Evolutionary conservation across 2,888 invertebrate genomes (phyloP).

Genomic region (Catonia carolina): DNA sequence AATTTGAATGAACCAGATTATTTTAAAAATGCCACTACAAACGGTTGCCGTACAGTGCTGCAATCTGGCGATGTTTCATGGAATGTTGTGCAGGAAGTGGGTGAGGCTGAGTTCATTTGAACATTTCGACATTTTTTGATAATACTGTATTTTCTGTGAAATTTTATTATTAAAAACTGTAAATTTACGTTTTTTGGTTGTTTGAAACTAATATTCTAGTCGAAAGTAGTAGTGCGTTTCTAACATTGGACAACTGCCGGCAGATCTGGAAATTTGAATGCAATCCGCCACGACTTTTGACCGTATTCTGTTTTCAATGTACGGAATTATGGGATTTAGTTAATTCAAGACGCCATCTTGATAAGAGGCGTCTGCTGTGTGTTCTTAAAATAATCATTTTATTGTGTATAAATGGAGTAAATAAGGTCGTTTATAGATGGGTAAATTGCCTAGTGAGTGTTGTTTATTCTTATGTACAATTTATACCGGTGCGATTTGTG

Average conservation of each 20-base stretch:
- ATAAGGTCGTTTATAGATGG: slow-evolving; percentile 25
- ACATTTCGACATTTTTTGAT: slow-evolving; percentile 1
- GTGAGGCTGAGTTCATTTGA: neutral
- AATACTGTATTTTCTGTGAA: neutral
- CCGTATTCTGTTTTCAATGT: slow-evolving; percentile 24
- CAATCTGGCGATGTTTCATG: neutral
- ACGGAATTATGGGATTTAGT: slow-evolving; percentile 32
- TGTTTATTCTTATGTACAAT: slow-evolving; percentile 19
- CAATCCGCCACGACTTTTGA: slow-evolving; percentile 11
- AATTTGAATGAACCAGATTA: too few species aligned
- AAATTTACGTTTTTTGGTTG: neutral
- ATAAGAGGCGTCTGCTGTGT: slow-evolving; percentile 64
- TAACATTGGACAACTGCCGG: neutral
- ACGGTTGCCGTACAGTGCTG: neutral
- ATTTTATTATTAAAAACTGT: neutral
- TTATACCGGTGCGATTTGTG: slow-evolving; percentile 24
- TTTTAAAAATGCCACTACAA: too few species aligned
- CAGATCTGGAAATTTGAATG: slow-evolving; percentile 4
- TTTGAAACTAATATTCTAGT: neutral
- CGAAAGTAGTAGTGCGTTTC: neutral
- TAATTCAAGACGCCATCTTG: slow-evolving; percentile 56
- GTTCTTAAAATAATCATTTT: slow-evolving; percentile 44
- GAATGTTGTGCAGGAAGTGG: slow-evolving; percentile 9
- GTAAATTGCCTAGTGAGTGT: slow-evolving; percentile 20
- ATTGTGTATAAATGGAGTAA: slow-evolving; percentile 43